Base-by-base conservation (phyloP, 2,113 vertebrate genomes). In the Ciconia stormi region DNA sequence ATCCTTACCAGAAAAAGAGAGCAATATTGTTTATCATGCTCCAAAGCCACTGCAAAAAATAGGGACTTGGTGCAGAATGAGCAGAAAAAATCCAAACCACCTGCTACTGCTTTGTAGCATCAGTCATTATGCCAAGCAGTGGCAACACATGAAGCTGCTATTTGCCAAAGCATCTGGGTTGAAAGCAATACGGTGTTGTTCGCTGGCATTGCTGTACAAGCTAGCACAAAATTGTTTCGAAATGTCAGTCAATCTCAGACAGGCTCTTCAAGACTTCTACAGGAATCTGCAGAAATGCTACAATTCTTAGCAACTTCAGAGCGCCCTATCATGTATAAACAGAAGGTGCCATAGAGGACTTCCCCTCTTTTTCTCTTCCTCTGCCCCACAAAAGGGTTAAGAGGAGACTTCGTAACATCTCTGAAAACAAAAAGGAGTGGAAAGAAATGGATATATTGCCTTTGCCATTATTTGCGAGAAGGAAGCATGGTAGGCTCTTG, bases 91-190 rank as follows among this genome's bases (percentile, higher is more conserved):
- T 90, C 65, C 91, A 38, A 52, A 52, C 38, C 95, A 95, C 93
- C 93, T 96, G 95, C 91, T 97, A 79, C 87, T 94, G 91, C 42
- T 95, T 29, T 87, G 89, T 79, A 87, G 91, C 84, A 84, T 79
- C 91, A 67, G 56, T 62, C 82, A 69, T 65, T 76, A 76, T 91
- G 91, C 95, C 95, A 96, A 94, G 95, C 96, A 84, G 87, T 10
- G 87, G 93, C 32, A 85, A 89, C 69, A 79, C 93, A 71, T 44
- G 73, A 89, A 91, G 70, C 76, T 82, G 47, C 16, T 90, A 76
- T 55, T 25, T 95, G 96, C 95, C 96, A 96, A 76, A 96, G 96
- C 96, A 94, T 87, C 95, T 95, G 95, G 91, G 69, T 10, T 89
- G 94, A 85, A 63, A 89, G 95, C 89, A 90, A 34, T 55, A 69